These are phyloP conservation scores for Atrina japonica DNA, from an alignment of 2,888 invertebrate species.

Conservation along the genomic window DNA sequence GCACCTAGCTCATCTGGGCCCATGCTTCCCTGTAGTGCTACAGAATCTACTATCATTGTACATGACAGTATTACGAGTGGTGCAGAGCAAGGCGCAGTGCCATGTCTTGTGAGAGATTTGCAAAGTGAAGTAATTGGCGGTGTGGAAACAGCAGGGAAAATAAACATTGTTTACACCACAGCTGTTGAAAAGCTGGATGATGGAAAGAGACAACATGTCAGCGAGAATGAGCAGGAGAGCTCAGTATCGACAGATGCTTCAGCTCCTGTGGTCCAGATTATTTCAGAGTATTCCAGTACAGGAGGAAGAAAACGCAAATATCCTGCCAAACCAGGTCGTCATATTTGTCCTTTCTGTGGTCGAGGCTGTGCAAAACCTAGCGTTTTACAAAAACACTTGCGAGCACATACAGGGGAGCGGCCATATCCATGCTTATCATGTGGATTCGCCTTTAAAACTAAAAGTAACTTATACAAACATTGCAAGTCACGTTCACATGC, in stretches of 20 bases:
- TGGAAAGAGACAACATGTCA: slow-evolving; percentile 3
- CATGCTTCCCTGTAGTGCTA: slow-evolving; percentile 18
- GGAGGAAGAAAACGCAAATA: slow-evolving; percentile 60
- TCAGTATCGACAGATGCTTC: background rate
- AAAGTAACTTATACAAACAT: slow-evolving; percentile 95
- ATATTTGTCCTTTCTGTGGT: slow-evolving; percentile 93
- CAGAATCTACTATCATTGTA: slow-evolving; percentile 12
- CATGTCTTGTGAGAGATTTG: slow-evolving; percentile 4
- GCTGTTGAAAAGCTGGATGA: slow-evolving; percentile 7
- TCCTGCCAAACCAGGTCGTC: slow-evolving; percentile 83
- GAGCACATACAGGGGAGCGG: slow-evolving; percentile 95
- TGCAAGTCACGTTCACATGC: slow-evolving; percentile 83
- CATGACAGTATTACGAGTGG: background rate
- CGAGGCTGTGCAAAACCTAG: slow-evolving; percentile 95
- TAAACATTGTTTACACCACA: slow-evolving; percentile 26
- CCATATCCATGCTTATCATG: slow-evolving; percentile 94
- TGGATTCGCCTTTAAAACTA: slow-evolving; percentile 96
- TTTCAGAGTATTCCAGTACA: slow-evolving; percentile 20
- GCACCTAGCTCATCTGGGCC: slow-evolving; percentile 37
- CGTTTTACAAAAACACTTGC: slow-evolving; percentile 95
- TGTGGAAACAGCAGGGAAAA: slow-evolving; percentile 14
- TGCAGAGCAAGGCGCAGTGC: background rate
- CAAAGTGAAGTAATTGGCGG: too few relatives aligned
- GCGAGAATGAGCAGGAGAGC: background rate
- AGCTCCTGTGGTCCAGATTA: background rate